phyloP scores from a whole-genome alignment of 92 coral and sea anemone species.

The Siderastrea siderea region DNA sequence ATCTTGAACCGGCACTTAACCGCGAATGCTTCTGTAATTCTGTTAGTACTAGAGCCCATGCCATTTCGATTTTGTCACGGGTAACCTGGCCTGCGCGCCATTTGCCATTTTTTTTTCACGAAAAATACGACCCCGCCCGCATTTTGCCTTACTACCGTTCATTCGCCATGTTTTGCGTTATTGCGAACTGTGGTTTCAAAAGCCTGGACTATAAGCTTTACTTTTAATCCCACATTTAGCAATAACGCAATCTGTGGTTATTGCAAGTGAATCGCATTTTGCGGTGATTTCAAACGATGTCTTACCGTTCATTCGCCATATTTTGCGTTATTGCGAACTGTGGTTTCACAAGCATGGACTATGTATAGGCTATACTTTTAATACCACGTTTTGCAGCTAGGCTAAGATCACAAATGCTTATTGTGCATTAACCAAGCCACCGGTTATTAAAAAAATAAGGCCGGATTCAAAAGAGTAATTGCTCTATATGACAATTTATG shows the following conservation, averaged over 20 bases:
- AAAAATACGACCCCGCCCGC: no score
- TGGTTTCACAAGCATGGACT: neutral
- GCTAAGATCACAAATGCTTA: neutral
- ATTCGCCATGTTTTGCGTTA: no score
- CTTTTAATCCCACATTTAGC: no score
- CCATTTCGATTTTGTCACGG: neutral
- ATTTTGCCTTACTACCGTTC: no score
- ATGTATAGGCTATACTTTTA: neutral
- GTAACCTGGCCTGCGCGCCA: neutral
- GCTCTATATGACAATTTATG: neutral
- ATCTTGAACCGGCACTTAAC: neutral
- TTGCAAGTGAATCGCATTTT: no score
- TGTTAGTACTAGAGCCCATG: neutral
- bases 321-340: no score
- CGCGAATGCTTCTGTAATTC: neutral
- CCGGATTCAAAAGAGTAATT: neutral
- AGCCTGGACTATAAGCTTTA: no score
- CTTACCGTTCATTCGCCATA: no score
- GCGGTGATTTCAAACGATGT: no score
- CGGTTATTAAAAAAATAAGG: neutral
- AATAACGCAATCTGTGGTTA: no score
- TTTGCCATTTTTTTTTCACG: neutral
- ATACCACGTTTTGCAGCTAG: neutral
- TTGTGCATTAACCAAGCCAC: neutral
- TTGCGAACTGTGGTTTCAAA: no score